Evolutionary conservation across 2,888 invertebrate genomes (phyloP).

Genomic region (Ophion ventricosus): DNA sequence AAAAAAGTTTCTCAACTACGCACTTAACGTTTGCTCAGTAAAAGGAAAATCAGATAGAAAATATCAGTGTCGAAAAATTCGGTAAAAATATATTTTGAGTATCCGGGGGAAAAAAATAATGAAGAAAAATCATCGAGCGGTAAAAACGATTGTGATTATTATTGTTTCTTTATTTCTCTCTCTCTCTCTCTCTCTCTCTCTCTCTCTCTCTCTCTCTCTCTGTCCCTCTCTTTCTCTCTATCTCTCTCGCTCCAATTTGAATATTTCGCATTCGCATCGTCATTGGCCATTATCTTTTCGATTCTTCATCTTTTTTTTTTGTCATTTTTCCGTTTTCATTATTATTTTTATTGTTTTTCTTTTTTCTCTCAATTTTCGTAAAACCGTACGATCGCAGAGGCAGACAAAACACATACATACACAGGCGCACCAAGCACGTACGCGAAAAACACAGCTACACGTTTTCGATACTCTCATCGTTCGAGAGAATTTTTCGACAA

Average conservation of each 20-base stretch:
- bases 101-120: neutral
- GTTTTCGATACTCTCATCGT: conserved; percentile 45
- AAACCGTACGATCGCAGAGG: conserved; percentile 6
- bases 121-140: neutral
- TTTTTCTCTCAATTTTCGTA: neutral
- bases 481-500: conserved; percentile 69
- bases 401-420: conserved; percentile 23
- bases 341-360: conserved; percentile 9
- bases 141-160: no score
- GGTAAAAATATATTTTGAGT: no score
- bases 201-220: neutral
- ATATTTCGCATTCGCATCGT: neutral
- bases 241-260: neutral
- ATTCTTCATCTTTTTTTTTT: neutral
- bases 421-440: conserved; percentile 18
- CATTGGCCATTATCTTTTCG: neutral
- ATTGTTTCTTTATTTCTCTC: neutral
- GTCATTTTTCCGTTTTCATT: neutral
- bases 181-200: neutral
- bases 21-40: no score
- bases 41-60: no score
- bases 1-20: no score
- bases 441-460: neutral
- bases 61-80: no score
- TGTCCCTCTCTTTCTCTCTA: no score